Evolutionary conservation across 2,797 vertebrate species (phyloP).

Genomic region (Babyrousa celebensis): DNA sequence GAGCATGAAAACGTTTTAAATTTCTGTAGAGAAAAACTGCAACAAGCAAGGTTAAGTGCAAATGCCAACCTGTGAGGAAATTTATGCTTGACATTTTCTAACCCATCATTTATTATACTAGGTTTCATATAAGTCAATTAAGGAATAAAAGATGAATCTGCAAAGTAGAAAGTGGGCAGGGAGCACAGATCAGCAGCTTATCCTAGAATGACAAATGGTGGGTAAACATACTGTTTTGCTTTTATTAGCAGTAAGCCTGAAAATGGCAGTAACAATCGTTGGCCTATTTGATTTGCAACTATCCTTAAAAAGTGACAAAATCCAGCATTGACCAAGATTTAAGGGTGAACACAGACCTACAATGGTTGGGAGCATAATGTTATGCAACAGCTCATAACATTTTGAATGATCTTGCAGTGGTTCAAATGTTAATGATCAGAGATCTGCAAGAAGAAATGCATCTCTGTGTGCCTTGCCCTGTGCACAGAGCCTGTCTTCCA

Average conservation of each 20-base stretch:
- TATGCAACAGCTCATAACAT: background rate
- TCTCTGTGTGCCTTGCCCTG: rapidly evolving
- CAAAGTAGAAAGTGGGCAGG: background rate
- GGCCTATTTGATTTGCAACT: background rate
- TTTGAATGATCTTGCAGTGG: background rate
- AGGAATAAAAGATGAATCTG: background rate
- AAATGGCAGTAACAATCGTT: background rate
- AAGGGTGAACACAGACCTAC: too few species aligned
- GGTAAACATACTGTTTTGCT: background rate
- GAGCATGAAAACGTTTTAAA: background rate
- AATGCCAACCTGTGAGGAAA: background rate
- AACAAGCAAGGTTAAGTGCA: background rate
- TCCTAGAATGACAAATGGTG: background rate
- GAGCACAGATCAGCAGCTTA: background rate
- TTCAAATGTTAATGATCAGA: background rate
- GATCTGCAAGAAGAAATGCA: background rate
- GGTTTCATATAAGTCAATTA: background rate
- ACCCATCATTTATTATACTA: background rate
- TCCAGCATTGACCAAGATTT: background rate
- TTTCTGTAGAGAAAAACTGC: background rate
- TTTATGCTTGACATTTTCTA: background rate
- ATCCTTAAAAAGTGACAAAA: background rate
- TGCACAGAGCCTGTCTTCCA: background rate
- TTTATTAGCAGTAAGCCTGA: background rate
- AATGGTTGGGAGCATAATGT: background rate